Percentiles rank a stretch among this genome's conserved stretches.
Conservation (phyloP, 1,140 invertebrate species). For the Anagrus nilaparvatae region DNA sequence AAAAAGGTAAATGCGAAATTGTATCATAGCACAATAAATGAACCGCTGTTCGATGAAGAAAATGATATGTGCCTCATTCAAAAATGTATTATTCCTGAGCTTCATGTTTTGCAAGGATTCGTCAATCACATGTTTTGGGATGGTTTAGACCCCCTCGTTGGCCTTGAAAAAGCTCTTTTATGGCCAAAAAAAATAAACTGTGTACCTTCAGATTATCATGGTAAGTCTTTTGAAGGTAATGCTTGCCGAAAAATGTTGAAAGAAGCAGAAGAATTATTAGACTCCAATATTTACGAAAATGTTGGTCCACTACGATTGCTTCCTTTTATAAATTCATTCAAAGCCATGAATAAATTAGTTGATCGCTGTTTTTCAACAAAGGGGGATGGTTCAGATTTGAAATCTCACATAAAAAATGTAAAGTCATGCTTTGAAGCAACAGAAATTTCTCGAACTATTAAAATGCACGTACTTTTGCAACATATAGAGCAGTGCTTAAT, state of each 20-base stretch:
- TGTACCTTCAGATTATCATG: too few species aligned
- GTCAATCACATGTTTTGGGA: conserved; percentile 10
- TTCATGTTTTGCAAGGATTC: conserved; percentile 14
- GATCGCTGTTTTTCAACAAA: too few species aligned
- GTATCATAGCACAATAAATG: conserved; percentile 7
- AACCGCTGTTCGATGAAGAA: conserved; percentile 3
- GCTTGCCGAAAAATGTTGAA: conserved; percentile 11
- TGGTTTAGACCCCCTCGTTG: not conserved
- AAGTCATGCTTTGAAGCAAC: too few species aligned
- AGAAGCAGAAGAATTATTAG: conserved; percentile 4
- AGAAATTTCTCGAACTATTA: too few species aligned
- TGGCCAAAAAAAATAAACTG: conserved; percentile 13
- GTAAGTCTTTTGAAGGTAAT: conserved; percentile 11
- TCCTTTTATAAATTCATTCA: conserved; percentile 6
- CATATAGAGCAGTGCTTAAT: too few species aligned
- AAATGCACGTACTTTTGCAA: too few species aligned
- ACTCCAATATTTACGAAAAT: conserved; percentile 5
- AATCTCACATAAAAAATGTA: too few species aligned
- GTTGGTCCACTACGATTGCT: not conserved
- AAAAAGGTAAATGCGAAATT: not conserved
- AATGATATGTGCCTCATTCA: conserved; percentile 2
- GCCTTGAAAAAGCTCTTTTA: conserved; percentile 7
- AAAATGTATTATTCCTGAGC: conserved; percentile 16
- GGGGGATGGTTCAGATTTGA: too few species aligned
- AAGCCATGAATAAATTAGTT: conserved; percentile 9